A percentile compares a stretch with the other conserved stretches of the same genome.
These are phyloP conservation scores for Babylonia areolata DNA, from an alignment of 1,140 invertebrate genomes.

Conservation along the genomic window DNA sequence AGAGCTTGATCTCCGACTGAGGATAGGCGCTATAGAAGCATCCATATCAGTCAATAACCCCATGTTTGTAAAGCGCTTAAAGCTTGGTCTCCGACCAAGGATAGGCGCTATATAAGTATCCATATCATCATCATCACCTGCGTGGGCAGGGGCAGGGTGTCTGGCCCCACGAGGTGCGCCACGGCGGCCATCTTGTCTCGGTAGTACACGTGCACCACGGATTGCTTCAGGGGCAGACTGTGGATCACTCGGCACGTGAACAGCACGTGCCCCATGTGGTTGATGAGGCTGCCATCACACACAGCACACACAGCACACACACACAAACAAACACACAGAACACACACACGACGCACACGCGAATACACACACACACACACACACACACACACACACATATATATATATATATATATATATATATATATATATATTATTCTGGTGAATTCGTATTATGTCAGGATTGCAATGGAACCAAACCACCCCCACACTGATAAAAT, in stretches of 20 bases:
- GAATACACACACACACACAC: no score
- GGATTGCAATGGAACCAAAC: no score
- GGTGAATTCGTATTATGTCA: no score
- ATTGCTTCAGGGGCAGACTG: conserved; percentile 70
- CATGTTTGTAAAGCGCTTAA: no score
- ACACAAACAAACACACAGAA: not conserved
- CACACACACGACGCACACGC: not conserved
- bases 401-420: not conserved
- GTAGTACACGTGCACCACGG: conserved; percentile 73
- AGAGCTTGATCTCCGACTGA: no score
- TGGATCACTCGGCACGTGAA: conserved; percentile 73
- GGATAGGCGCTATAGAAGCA: no score
- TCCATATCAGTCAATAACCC: no score
- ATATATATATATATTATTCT: not conserved
- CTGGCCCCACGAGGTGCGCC: conserved; percentile 71
- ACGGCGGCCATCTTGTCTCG: conserved; percentile 71
- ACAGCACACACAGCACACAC: not conserved
- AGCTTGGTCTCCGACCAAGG: no score
- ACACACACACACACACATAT: no score
- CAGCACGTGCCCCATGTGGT: conserved; percentile 61
- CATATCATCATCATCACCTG: no score
- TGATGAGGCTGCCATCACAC: conserved; percentile 64
- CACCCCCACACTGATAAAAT: no score
- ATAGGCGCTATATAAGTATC: no score
- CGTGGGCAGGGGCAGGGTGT: conserved; percentile 67